phyloP scores from a whole-genome alignment of 2,797 vertebrate genomes.

The Tolypeutes matacus region DNA sequence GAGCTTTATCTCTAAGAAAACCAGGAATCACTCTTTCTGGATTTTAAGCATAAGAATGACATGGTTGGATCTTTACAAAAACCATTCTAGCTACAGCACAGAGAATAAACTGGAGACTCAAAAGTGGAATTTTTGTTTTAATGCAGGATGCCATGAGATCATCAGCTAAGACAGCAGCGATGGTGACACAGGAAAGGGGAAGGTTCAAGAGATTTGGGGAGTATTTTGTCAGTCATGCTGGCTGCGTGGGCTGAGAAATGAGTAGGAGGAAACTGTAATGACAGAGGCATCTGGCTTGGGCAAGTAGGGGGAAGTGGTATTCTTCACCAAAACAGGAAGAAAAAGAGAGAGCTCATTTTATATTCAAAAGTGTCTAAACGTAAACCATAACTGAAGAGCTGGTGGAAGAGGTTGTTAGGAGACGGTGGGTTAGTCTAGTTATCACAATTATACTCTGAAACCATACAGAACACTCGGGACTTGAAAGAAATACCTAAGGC shows the following conservation, averaged over 20 bases:
- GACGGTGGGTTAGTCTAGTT: too few species aligned
- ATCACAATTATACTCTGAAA: background rate
- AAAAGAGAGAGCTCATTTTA: background rate
- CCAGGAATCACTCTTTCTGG: accelerated
- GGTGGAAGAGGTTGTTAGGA: background rate
- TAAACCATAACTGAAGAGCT: background rate
- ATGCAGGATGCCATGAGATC: background rate
- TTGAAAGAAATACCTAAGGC: too few species aligned
- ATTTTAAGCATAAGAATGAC: background rate
- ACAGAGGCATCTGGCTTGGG: background rate
- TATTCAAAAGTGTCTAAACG: background rate
- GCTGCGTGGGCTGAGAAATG: accelerated
- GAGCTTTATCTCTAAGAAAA: background rate
- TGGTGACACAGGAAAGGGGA: accelerated
- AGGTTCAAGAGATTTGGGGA: accelerated
- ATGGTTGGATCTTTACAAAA: accelerated
- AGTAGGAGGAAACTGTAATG: accelerated
- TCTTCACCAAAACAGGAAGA: background rate
- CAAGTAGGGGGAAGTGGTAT: accelerated
- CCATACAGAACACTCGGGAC: background rate
- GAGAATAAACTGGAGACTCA: too few species aligned
- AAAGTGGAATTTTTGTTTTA: background rate
- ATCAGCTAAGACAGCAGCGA: accelerated
- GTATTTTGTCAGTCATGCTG: accelerated
- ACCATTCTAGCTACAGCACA: too few species aligned